A percentile compares a stretch with the other conserved stretches of the same genome.
Evolutionary conservation across 2,888 invertebrate species (phyloP).

Genomic region (Endotricha flammealis): DNA sequence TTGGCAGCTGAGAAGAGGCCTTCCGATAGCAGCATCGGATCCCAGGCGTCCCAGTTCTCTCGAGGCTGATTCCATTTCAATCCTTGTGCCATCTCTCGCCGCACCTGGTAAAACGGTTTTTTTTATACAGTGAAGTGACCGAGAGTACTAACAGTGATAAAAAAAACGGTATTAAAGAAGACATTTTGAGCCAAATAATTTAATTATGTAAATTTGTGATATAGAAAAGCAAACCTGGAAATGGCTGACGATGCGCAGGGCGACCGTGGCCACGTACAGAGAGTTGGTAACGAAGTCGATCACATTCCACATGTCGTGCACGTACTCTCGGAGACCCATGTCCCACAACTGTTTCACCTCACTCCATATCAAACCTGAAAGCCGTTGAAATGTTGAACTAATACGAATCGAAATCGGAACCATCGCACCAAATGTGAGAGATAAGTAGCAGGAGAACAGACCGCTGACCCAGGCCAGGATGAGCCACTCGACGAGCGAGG

Average conservation of each 20-base stretch:
- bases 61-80: conserved; percentile 83
- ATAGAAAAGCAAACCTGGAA: conserved; percentile 90
- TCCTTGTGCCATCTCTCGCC: conserved; percentile 82
- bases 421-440: no score
- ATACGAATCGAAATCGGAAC: no score
- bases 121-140: no score
- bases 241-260: conserved; percentile 95
- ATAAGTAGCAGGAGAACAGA: no score
- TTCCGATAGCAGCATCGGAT: conserved; percentile 97
- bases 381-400: no score
- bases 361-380: conserved; percentile 97
- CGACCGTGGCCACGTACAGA: conserved; percentile 97
- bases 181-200: no score
- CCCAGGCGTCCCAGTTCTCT: conserved; percentile 98
- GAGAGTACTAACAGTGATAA: no score
- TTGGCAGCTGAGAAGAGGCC: conserved; percentile 99
- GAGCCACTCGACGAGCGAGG: conserved; percentile 97
- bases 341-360: conserved; percentile 99
- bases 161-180: no score
- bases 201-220: no score
- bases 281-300: conserved; percentile 99
- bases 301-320: conserved; percentile 99
- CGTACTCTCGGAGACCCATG: conserved; percentile 96
- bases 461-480: conserved; percentile 97
- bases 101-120: conserved; percentile 80